Percentiles rank a stretch among this genome's conserved stretches.
Conservation (phyloP, 2,113 vertebrate genomes). For the Hemicordylus capensis region DNA sequence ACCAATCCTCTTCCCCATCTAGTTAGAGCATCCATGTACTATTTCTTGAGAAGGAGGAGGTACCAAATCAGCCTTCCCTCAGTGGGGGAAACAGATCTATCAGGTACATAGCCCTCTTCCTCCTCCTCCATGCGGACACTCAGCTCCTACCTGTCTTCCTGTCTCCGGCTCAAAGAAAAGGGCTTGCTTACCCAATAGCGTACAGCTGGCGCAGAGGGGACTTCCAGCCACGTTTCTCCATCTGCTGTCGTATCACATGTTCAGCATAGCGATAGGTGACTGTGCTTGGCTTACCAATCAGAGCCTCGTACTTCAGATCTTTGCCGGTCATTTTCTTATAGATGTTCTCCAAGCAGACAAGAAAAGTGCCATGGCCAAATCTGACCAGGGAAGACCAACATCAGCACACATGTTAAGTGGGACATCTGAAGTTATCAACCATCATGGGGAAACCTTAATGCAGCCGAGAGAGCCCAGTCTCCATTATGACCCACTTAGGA, state of each 20-base stretch:
- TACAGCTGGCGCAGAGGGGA: conserved; percentile 87
- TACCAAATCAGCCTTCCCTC: background rate
- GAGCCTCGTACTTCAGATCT: conserved; percentile 87
- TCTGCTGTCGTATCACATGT: conserved; percentile 83
- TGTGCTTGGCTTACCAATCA: conserved; percentile 93
- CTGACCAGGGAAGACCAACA: conserved; percentile 66
- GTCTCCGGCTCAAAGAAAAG: background rate
- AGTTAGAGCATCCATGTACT: background rate
- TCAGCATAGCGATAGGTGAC: conserved; percentile 93
- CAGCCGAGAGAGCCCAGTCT: too few relatives aligned
- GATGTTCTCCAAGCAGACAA: conserved; percentile 90
- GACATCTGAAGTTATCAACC: background rate
- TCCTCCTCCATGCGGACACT: background rate
- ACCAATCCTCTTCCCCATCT: too few relatives aligned
- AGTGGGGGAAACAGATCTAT: background rate
- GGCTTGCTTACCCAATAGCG: conserved; percentile 87
- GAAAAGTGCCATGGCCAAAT: conserved; percentile 95
- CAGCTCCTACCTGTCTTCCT: background rate
- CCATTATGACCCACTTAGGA: background rate
- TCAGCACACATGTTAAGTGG: conserved; percentile 42
- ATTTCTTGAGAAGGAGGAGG: background rate
- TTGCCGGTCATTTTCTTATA: conserved; percentile 92
- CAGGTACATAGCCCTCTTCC: background rate
- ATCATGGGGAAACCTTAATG: background rate
- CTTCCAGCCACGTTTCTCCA: conserved; percentile 83